Evolutionary conservation across 1,140 invertebrate genomes (phyloP).

Genomic region (Drosophila sulfurigaster): DNA sequence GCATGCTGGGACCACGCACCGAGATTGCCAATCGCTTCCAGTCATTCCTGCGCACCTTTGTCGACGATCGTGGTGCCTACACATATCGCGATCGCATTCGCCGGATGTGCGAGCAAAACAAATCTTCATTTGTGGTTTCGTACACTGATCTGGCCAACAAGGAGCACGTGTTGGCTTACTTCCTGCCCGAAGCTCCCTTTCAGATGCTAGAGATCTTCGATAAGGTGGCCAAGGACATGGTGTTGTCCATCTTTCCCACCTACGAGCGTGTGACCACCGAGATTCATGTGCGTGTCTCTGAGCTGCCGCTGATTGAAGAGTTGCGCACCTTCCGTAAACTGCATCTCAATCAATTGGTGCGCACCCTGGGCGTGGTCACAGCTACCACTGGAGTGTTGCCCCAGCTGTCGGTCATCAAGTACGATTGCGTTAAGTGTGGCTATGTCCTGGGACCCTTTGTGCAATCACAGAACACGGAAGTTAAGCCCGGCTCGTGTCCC

Average conservation of each 20-base stretch:
- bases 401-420: slow-evolving; percentile 97
- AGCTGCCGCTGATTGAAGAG: slow-evolving; percentile 98
- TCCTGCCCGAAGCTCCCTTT: slow-evolving; percentile 97
- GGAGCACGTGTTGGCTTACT: slow-evolving; percentile 97
- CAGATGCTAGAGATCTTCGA: slow-evolving; percentile 98
- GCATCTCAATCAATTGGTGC: slow-evolving; percentile 97
- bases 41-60: slow-evolving; percentile 96
- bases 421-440: slow-evolving; percentile 98
- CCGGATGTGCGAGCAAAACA: slow-evolving; percentile 97
- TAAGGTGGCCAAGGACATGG: slow-evolving; percentile 97
- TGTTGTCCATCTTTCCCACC: slow-evolving; percentile 97
- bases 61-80: slow-evolving; percentile 94
- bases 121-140: slow-evolving; percentile 96
- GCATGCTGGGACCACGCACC: slow-evolving; percentile 96
- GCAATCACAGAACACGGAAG: slow-evolving; percentile 96
- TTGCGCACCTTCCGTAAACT: slow-evolving; percentile 97
- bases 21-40: slow-evolving; percentile 99
- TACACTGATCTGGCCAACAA: slow-evolving; percentile 95
- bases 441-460: slow-evolving; percentile 98
- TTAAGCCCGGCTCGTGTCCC: slow-evolving; percentile 98
- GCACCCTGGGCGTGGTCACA: slow-evolving; percentile 98
- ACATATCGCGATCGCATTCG: slow-evolving; percentile 97
- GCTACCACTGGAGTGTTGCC: slow-evolving; percentile 98
- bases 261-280: slow-evolving; percentile 97
- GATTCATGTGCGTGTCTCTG: slow-evolving; percentile 97